phyloP scores from a whole-genome alignment of 2,888 invertebrate species.

The Pyrrhia umbra region DNA sequence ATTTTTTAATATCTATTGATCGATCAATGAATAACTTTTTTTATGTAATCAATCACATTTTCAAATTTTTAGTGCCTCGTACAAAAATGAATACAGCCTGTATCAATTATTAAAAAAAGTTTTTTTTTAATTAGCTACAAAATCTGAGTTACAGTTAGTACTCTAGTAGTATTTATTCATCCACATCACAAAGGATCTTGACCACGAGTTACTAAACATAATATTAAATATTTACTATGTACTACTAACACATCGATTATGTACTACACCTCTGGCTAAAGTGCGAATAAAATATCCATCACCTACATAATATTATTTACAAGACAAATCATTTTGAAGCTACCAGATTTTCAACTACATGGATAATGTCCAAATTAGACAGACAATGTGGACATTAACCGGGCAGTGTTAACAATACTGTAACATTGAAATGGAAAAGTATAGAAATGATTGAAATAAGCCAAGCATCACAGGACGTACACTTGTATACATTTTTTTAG shows the following conservation, averaged over 20 bases:
- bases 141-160: not conserved
- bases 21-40: no score
- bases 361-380: not conserved
- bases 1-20: no score
- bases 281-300: slow-evolving; percentile 48
- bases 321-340: slow-evolving; percentile 37
- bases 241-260: slow-evolving; percentile 6
- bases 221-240: slow-evolving; percentile 28
- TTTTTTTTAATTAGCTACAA: no score
- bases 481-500: slow-evolving; percentile 35
- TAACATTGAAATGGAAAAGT: slow-evolving; percentile 26
- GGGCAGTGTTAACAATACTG: slow-evolving; percentile 17
- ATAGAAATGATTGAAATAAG: slow-evolving; percentile 27
- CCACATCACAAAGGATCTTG: not conserved
- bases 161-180: not conserved
- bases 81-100: no score
- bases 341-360: slow-evolving; percentile 16
- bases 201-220: not conserved
- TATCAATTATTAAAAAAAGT: no score
- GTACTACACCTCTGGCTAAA: slow-evolving; percentile 47
- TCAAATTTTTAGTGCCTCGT: no score
- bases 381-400: not conserved
- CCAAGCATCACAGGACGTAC: slow-evolving; percentile 44
- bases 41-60: no score
- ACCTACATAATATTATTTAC: slow-evolving; percentile 56